These are phyloP conservation scores for Trichopoda pennipes DNA, from an alignment of 2,888 invertebrate genomes.

Conservation along the genomic window DNA sequence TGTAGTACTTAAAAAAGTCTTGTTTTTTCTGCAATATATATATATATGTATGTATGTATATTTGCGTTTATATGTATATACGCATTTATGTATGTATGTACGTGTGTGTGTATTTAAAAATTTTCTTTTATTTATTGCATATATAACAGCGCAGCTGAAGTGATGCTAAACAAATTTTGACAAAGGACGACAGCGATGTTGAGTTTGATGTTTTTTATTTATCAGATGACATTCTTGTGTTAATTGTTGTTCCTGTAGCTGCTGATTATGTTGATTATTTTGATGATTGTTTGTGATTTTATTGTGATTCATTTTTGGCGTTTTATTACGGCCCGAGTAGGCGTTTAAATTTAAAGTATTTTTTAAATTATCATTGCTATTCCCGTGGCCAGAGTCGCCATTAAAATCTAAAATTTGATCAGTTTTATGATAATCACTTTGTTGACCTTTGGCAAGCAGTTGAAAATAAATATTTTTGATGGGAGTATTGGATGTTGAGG, in stretches of 20 bases:
- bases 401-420: slow-evolving; percentile 61
- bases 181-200: slow-evolving; percentile 63
- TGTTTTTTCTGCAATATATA: slow-evolving; percentile 3
- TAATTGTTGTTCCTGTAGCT: slow-evolving; percentile 45
- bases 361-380: slow-evolving; percentile 50
- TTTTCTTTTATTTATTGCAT: background rate
- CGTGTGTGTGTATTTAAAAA: background rate
- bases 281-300: background rate
- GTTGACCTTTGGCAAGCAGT: slow-evolving; percentile 65
- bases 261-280: background rate
- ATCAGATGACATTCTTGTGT: slow-evolving; percentile 6
- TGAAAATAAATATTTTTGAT: slow-evolving; percentile 67
- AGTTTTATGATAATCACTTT: slow-evolving; percentile 60
- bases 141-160: background rate
- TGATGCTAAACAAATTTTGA: slow-evolving; percentile 68
- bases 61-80: background rate
- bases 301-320: slow-evolving; percentile 22
- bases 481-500: slow-evolving; percentile 30
- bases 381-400: slow-evolving; percentile 49
- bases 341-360: slow-evolving; percentile 36
- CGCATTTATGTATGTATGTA: background rate
- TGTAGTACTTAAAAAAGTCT: slow-evolving; percentile 14
- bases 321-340: slow-evolving; percentile 45
- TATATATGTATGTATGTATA: background rate
- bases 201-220: slow-evolving; percentile 44